phyloP scores from a whole-genome alignment of 2,888 invertebrate genomes.

The Scrobipalpa costella region DNA sequence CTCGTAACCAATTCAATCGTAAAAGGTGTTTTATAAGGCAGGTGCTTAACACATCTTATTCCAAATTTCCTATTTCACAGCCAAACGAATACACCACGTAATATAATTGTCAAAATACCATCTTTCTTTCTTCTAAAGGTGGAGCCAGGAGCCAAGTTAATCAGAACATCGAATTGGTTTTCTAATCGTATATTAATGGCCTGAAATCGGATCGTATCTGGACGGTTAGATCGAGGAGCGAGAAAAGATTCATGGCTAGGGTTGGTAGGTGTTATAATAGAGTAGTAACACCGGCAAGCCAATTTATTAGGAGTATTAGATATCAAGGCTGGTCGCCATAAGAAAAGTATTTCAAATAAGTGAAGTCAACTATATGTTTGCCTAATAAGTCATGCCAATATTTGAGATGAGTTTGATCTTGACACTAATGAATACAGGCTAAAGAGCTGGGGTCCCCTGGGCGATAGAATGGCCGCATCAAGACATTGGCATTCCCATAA shows the following conservation, averaged over 20 bases:
- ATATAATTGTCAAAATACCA: background rate
- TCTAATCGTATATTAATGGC: slow-evolving; percentile 39
- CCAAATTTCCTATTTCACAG: background rate
- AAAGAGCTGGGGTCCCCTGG: too few species aligned
- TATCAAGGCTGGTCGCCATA: too few species aligned
- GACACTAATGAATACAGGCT: too few species aligned
- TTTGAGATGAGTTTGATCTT: too few species aligned
- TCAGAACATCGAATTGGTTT: slow-evolving; percentile 31
- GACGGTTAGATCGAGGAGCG: slow-evolving; percentile 26
- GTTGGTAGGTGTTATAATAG: background rate
- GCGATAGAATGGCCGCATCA: too few species aligned
- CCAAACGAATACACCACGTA: background rate
- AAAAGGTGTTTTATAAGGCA: background rate
- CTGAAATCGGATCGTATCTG: slow-evolving; percentile 32
- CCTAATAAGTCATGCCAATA: too few species aligned
- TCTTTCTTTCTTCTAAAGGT: background rate
- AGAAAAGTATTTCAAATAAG: too few species aligned
- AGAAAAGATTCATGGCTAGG: slow-evolving; percentile 19
- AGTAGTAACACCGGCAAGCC: too few species aligned
- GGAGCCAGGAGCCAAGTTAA: slow-evolving; percentile 3
- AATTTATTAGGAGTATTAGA: too few species aligned
- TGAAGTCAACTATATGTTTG: too few species aligned
- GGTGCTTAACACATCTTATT: background rate
- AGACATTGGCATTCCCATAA: too few species aligned
- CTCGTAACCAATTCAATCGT: too few species aligned